phyloP scores from a whole-genome alignment of 2,888 invertebrate genomes.

The Amblyjoppa proteus region DNA sequence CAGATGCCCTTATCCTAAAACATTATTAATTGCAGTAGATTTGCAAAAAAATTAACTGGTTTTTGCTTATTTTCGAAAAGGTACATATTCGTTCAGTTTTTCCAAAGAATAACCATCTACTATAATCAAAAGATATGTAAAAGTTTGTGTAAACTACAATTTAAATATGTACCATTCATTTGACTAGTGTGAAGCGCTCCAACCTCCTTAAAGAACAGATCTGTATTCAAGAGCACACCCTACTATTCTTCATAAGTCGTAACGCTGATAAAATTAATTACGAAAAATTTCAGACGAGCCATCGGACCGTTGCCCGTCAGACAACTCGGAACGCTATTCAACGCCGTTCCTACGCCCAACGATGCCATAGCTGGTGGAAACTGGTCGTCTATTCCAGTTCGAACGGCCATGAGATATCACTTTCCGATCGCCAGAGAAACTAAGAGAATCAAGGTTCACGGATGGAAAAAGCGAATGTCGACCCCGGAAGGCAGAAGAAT shows the following conservation, averaged over 20 bases:
- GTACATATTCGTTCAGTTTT: too few species aligned
- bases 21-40: too few species aligned
- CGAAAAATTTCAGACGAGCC: constrained; percentile 51
- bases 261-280: neutral
- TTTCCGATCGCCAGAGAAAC: constrained; percentile 92
- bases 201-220: too few species aligned
- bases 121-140: too few species aligned
- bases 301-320: constrained; percentile 21
- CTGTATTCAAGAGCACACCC: too few species aligned
- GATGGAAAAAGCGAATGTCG: constrained; percentile 90
- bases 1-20: too few species aligned
- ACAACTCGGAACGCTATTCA: constrained; percentile 45
- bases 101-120: too few species aligned
- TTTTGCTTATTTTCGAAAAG: too few species aligned
- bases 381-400: constrained; percentile 76
- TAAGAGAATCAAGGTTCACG: constrained; percentile 89
- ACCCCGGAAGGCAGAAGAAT: constrained; percentile 89
- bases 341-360: constrained; percentile 8
- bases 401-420: constrained; percentile 88
- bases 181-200: too few species aligned
- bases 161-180: too few species aligned
- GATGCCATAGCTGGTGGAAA: constrained; percentile 68
- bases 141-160: too few species aligned
- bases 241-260: neutral
- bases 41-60: too few species aligned